A percentile compares a stretch with the other conserved stretches of the same genome.
Evolutionary conservation across 2,888 invertebrate genomes (phyloP).

Genomic region (Drosophila macrospina): DNA sequence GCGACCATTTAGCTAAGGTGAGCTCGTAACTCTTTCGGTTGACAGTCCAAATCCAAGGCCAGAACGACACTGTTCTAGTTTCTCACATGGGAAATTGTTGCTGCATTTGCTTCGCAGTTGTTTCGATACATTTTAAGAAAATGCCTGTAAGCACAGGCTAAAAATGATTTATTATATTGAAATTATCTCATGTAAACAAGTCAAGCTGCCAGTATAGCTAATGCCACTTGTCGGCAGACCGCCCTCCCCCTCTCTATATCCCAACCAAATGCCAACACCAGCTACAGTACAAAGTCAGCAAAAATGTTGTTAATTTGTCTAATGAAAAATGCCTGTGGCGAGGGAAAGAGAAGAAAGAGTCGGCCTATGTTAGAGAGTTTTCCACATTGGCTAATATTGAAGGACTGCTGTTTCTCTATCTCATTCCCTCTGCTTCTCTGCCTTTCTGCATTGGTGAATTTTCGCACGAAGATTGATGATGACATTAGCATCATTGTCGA

Average conservation of each 20-base stretch:
- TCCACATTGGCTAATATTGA: conserved; percentile 42
- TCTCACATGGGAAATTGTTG: conserved; percentile 7
- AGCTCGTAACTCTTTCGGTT: conserved; percentile 48
- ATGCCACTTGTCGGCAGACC: conserved; percentile 74
- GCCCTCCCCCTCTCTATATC: neutral
- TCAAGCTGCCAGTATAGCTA: conserved; percentile 79
- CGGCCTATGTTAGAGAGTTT: conserved; percentile 46
- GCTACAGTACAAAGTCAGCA: conserved; percentile 53
- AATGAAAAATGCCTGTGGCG: conserved; percentile 72
- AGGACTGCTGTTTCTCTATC: conserved; percentile 10
- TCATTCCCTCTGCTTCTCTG: conserved; percentile 18
- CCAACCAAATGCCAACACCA: conserved; percentile 11
- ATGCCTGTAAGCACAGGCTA: conserved; percentile 31
- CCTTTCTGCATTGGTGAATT: conserved; percentile 53
- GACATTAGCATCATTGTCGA: conserved; percentile 84
- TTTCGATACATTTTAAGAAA: conserved; percentile 48
- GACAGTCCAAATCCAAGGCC: conserved; percentile 59
- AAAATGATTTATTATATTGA: conserved; percentile 81
- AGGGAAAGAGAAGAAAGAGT: conserved; percentile 25
- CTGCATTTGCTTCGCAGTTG: conserved; percentile 23
- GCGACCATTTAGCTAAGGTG: conserved; percentile 15
- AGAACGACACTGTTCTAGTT: conserved; percentile 27
- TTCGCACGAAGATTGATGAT: conserved; percentile 83
- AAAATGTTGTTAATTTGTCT: conserved; percentile 80
- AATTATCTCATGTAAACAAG: conserved; percentile 85